Evolutionary conservation across 2,113 vertebrate species (phyloP).

Genomic region (Poecile atricapillus): DNA sequence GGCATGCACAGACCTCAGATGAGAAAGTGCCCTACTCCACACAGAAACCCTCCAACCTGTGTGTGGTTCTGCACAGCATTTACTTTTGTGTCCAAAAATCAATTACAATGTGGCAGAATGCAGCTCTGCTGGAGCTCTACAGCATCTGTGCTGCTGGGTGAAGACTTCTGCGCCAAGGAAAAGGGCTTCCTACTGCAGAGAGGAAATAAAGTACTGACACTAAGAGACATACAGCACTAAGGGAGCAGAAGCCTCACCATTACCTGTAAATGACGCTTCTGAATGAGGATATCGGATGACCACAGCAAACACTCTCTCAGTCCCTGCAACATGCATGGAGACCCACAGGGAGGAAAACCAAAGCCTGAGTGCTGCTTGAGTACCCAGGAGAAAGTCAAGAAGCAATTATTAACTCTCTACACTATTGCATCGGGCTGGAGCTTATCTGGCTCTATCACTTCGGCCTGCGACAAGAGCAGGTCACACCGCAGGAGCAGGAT

Average conservation of each 20-base stretch:
- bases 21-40: background rate
- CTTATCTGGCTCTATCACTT: too few species aligned
- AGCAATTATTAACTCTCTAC: background rate
- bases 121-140: background rate
- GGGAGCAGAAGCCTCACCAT: accelerated
- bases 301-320: accelerated
- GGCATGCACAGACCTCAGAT: background rate
- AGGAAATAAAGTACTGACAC: background rate
- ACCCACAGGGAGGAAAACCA: background rate
- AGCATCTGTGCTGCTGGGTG: accelerated
- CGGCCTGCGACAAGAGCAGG: too few species aligned
- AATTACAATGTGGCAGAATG: accelerated
- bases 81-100: background rate
- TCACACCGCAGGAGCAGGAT: too few species aligned
- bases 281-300: background rate
- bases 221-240: background rate
- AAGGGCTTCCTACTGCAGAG: background rate
- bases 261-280: background rate
- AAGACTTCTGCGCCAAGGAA: background rate
- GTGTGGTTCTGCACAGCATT: background rate
- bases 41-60: background rate
- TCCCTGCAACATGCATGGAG: accelerated
- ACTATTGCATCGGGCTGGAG: too few species aligned
- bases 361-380: background rate
- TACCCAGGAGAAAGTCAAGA: background rate